phyloP scores from a whole-genome alignment of 1,140 invertebrate genomes.

The Heliothis virescens region DNA sequence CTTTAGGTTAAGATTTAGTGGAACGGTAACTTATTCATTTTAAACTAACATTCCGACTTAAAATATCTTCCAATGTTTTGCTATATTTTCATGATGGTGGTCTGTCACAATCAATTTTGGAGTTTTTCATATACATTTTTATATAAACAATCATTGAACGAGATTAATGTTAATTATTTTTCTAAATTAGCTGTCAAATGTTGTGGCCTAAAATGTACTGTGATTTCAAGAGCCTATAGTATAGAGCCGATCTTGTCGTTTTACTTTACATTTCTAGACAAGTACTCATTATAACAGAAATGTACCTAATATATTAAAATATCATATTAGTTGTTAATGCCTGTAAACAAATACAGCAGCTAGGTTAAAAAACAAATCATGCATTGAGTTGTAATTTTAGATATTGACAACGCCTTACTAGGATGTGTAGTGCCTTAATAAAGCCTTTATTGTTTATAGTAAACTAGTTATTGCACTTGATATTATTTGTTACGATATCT shows the following conservation, averaged over 20 bases:
- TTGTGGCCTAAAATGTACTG: constrained; percentile 37
- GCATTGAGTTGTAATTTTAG: constrained; percentile 28
- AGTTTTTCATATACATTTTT: constrained; percentile 33
- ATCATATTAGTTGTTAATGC: background rate
- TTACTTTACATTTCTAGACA: constrained; percentile 34
- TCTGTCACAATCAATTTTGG: constrained; percentile 29
- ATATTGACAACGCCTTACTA: constrained; percentile 58
- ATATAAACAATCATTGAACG: constrained; percentile 13
- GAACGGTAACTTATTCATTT: constrained; percentile 36
- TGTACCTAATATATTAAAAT: constrained; percentile 42
- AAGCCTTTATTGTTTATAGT: constrained; percentile 54
- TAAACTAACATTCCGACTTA: constrained; percentile 31
- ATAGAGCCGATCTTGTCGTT: constrained; percentile 27
- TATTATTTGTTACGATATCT: constrained; percentile 60
- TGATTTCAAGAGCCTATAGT: constrained; percentile 26
- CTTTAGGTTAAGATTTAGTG: constrained; percentile 41
- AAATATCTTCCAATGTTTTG: constrained; percentile 13
- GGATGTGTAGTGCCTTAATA: constrained; percentile 75
- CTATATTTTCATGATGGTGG: constrained; percentile 5
- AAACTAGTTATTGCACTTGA: constrained; percentile 58
- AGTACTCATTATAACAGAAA: constrained; percentile 11
- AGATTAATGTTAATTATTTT: constrained; percentile 42
- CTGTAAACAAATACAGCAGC: constrained; percentile 21
- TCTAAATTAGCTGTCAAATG: constrained; percentile 41
- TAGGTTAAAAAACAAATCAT: constrained; percentile 39